Percentiles rank a stretch among this genome's conserved stretches.
Conservation (phyloP, 1,140 invertebrate species). For the Magallana gigas region DNA sequence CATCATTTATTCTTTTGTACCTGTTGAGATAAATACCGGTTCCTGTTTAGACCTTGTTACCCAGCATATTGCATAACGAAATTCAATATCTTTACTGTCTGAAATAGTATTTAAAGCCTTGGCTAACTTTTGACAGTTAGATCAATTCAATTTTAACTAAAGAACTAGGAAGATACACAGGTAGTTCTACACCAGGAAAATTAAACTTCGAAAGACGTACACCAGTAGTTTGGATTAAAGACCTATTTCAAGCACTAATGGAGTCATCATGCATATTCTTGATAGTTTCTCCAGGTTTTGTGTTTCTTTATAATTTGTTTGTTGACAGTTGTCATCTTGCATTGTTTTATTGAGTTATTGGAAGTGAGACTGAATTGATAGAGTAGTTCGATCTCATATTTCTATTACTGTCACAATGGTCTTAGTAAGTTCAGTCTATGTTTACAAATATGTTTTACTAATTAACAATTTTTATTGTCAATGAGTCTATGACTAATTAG, state of each 20-base stretch:
- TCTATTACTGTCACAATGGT: too few species aligned
- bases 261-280: neutral
- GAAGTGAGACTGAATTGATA: neutral
- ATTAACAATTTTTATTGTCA: too few species aligned
- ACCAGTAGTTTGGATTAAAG: neutral
- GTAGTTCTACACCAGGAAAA: too few species aligned
- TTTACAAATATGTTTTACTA: too few species aligned
- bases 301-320: neutral
- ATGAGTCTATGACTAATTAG: too few species aligned
- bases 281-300: neutral
- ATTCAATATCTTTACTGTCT: constrained; percentile 6
- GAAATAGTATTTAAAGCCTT: constrained; percentile 12
- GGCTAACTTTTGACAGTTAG: neutral
- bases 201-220: neutral
- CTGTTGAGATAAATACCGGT: neutral
- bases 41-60: neutral
- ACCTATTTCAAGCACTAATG: neutral
- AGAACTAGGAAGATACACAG: neutral
- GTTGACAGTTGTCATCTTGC: neutral
- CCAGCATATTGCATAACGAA: neutral
- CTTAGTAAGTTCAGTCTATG: too few species aligned
- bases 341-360: neutral
- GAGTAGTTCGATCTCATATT: too few species aligned
- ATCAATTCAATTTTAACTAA: neutral
- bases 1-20: constrained; percentile 21